phyloP scores from a whole-genome alignment of 2,797 vertebrate species.

The Crocodylus rhombifer region DNA sequence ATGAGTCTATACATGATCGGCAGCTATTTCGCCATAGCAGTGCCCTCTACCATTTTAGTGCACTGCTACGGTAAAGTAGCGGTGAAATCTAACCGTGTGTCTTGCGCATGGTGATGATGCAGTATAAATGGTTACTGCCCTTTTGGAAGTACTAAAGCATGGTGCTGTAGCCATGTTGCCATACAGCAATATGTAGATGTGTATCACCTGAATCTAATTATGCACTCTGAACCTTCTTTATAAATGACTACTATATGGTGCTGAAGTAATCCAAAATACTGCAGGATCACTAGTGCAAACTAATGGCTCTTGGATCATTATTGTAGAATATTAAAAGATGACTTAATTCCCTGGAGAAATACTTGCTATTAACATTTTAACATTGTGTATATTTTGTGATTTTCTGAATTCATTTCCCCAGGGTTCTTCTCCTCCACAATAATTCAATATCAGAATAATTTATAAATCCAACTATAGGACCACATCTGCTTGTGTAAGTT shows the following conservation, averaged over 20 bases:
- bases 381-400: not conserved
- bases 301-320: not conserved
- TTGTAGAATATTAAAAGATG: not conserved
- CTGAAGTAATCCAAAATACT: not conserved
- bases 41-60: no score
- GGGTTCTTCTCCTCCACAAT: not conserved
- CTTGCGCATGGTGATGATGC: no score
- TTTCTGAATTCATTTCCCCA: not conserved
- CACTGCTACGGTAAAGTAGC: no score
- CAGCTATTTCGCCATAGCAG: no score
- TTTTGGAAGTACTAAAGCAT: no score
- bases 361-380: not conserved
- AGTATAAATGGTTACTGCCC: no score
- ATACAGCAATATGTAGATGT: no score
- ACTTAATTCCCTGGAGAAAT: not conserved
- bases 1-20: no score
- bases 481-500: not conserved
- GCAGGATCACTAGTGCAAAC: not conserved
- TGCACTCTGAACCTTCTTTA: not conserved
- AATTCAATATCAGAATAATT: not conserved
- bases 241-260: not conserved
- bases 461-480: not conserved
- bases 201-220: not conserved
- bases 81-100: no score
- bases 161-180: no score